Percentiles rank a stretch among this genome's conserved stretches.
Conservation (phyloP, 2,888 invertebrate genomes). For the Leuctra nigra region DNA sequence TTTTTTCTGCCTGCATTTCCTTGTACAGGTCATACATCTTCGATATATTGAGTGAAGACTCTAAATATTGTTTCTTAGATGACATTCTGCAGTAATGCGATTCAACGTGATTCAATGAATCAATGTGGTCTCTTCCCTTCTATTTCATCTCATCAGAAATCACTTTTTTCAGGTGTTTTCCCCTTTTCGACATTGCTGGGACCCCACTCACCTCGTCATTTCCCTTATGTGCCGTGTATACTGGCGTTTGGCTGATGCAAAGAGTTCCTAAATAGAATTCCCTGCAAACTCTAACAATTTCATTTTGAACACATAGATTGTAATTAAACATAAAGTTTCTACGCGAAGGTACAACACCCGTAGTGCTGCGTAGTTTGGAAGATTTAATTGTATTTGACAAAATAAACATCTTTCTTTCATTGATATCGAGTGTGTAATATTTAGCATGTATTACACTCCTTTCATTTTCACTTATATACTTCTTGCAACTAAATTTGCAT, state of each 20-base stretch:
- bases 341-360: no score
- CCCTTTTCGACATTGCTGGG: background rate
- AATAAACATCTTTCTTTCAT: background rate
- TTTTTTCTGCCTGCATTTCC: constrained; percentile 17
- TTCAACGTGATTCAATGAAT: constrained; percentile 24
- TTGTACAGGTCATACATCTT: constrained; percentile 25
- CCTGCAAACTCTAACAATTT: background rate
- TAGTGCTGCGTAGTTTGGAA: no score
- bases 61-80: constrained; percentile 23
- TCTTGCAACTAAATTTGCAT: background rate
- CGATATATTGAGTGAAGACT: constrained; percentile 20
- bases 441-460: background rate
- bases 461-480: background rate
- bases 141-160: background rate
- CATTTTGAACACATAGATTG: background rate
- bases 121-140: constrained; percentile 20
- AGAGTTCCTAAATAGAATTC: constrained; percentile 9
- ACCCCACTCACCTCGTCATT: background rate
- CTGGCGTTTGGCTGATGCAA: constrained; percentile 6
- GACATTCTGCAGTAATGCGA: constrained; percentile 25
- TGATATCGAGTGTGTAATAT: background rate
- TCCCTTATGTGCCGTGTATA: background rate
- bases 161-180: constrained; percentile 8
- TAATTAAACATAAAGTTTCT: no score
- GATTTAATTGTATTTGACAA: no score